These are phyloP conservation scores for Arbacia lixula DNA, from an alignment of 53 echinoderm and acorn worm species.

Conservation along the genomic window DNA sequence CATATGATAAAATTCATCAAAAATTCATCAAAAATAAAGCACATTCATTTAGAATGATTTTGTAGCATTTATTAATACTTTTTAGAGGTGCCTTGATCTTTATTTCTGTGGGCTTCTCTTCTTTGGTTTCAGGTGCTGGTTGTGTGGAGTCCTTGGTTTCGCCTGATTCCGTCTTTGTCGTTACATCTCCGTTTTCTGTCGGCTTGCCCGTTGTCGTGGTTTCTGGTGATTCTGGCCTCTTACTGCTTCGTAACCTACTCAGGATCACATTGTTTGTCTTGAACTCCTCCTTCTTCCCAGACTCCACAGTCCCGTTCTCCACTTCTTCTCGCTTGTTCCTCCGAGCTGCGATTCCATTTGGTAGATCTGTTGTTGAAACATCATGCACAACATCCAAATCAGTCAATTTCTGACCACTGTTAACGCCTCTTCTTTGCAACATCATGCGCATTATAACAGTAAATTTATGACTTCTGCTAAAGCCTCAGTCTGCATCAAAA, in stretches of 20 bases:
- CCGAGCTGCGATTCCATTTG: constrained; percentile 79
- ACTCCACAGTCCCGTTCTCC: constrained; percentile 22
- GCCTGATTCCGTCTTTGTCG: background rate
- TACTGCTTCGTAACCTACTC: background rate
- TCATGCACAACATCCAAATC: background rate
- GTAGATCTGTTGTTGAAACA: constrained; percentile 44
- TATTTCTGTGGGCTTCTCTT: constrained; percentile 1
- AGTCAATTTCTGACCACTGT: too few species aligned
- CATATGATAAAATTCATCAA: too few species aligned
- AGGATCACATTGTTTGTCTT: background rate
- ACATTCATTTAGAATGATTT: too few species aligned
- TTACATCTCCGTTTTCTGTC: constrained; percentile 37
- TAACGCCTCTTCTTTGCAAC: too few species aligned
- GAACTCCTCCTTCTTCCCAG: background rate
- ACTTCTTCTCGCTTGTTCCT: constrained; percentile 58
- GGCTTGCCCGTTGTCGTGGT: background rate
- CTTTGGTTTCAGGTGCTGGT: constrained; percentile 15
- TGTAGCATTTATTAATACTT: background rate
- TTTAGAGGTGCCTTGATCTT: background rate
- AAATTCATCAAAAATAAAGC: too few species aligned
- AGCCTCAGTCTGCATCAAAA: too few species aligned
- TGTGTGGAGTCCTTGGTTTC: constrained; percentile 4
- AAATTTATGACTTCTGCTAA: too few species aligned
- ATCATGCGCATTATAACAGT: too few species aligned
- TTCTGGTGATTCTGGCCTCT: background rate